Base-by-base conservation (phyloP, 2,797 vertebrate species). In the Anableps anableps region DNA sequence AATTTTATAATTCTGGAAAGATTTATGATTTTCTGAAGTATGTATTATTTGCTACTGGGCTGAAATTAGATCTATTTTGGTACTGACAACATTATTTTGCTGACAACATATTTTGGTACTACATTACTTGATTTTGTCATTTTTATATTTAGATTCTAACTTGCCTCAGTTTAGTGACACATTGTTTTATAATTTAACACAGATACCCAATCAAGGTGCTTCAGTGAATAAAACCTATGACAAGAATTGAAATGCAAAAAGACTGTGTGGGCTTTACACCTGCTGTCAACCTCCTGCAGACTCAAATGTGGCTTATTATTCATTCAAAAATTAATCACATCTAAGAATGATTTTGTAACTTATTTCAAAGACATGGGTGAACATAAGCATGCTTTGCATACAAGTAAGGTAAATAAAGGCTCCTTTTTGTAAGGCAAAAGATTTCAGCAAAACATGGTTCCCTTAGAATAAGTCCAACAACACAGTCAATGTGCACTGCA, bases 401-500 rank as follows among this genome's bases (percentile, higher is more conserved):
- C 0, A 60, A 78, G 26, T 8, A 55, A 80, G 73, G 23, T 72
- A 75, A 45, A 78, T n/a, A 14, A 68, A 26, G 64, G 43, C 29
- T 77, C 8, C n/a, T 76, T 19, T 51, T 60, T 23, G 80, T 77
- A 68, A 68, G 10, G 41, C 78, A 71, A 72, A 83, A 43, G n/a
- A 26, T 43, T 80, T 79, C 17, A 68, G 10, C 14, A 76, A 77
- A 71, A 81, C 23, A 74, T 21, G 11, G 10, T 60, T 74, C 3
- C 51, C 8, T 78, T 76, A 26, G 38, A 58, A 78, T 72, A 81
- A 75, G 29, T 84, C 41, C 2, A 83, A 76, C 72, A 78, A 75
- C 72, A 72, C 53, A 80, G 58, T 75, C 47, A 34, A 60, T 62
- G 29, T 87, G 19, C 80, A 17, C 43, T 91, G 80, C 89, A 93